A percentile compares a stretch with the other conserved stretches of the same genome.
Conservation (phyloP, 2,113 vertebrate genomes). For the Buteo buteo region DNA sequence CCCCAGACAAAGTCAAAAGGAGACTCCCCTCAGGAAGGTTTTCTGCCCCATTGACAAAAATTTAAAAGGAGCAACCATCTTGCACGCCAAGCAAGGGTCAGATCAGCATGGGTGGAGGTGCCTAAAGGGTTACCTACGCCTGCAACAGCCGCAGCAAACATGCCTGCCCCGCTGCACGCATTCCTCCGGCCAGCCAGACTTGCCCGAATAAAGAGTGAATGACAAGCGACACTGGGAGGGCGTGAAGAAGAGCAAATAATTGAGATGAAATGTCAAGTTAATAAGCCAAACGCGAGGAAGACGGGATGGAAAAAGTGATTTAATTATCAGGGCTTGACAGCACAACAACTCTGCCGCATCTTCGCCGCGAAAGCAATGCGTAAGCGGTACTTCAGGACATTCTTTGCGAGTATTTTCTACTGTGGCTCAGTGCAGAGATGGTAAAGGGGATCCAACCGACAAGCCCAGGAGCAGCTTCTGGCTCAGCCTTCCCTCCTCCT, state of each 20-base stretch:
- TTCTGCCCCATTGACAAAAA: fast-evolving
- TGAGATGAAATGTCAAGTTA: not conserved
- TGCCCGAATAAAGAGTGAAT: not conserved
- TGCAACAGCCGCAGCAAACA: not conserved
- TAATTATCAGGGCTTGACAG: not conserved
- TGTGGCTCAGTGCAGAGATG: fast-evolving
- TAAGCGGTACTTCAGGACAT: not conserved
- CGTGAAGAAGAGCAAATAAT: not conserved
- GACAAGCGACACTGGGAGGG: not conserved
- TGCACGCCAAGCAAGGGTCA: fast-evolving
- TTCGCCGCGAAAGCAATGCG: fast-evolving
- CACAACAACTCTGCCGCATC: not conserved
- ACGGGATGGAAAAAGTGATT: not conserved
- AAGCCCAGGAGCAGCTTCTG: not conserved
- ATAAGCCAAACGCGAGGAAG: fast-evolving
- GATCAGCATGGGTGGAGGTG: fast-evolving
- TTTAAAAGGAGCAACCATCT: not conserved
- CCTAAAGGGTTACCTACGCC: not conserved
- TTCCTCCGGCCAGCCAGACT: not conserved
- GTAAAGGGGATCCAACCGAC: not conserved
- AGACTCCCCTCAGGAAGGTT: not conserved
- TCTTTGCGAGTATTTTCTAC: not conserved
- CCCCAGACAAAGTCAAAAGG: not conserved
- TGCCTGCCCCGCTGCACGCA: not conserved
- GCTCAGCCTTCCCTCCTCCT: not conserved